Conservation (phyloP, 2,113 vertebrate species). For the Mesembrinibis cayennensis region DNA sequence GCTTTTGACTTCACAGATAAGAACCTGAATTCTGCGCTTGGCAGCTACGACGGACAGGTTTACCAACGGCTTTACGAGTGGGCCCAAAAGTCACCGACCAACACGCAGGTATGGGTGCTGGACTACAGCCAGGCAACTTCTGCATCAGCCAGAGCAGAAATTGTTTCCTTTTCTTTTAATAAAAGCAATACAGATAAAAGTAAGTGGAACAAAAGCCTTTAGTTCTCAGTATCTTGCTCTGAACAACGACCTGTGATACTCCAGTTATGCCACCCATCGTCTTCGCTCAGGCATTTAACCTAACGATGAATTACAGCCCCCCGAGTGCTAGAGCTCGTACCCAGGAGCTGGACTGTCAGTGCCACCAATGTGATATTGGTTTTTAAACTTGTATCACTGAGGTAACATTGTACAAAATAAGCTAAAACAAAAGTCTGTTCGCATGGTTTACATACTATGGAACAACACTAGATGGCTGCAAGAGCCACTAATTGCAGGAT, state of each 20-base stretch:
- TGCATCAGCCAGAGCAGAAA: background rate
- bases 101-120: constrained; percentile 68
- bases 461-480: background rate
- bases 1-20: constrained; percentile 80
- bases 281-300: background rate
- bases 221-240: background rate
- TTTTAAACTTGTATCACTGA: background rate
- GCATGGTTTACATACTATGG: background rate
- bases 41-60: constrained; percentile 74
- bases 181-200: background rate
- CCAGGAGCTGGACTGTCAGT: background rate
- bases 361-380: background rate
- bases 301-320: background rate
- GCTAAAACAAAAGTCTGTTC: background rate
- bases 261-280: background rate
- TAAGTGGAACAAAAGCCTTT: background rate
- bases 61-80: constrained; percentile 79
- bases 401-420: background rate
- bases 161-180: background rate
- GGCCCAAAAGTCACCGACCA: constrained; percentile 75
- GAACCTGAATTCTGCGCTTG: constrained; percentile 74
- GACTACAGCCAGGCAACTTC: background rate
- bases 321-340: background rate
- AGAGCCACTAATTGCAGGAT: background rate
- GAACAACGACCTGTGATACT: background rate